A percentile compares a stretch with the other conserved stretches of the same genome.
Evolutionary conservation across 1,140 invertebrate species (phyloP).

Genomic region (Drosophila lacertosa): DNA sequence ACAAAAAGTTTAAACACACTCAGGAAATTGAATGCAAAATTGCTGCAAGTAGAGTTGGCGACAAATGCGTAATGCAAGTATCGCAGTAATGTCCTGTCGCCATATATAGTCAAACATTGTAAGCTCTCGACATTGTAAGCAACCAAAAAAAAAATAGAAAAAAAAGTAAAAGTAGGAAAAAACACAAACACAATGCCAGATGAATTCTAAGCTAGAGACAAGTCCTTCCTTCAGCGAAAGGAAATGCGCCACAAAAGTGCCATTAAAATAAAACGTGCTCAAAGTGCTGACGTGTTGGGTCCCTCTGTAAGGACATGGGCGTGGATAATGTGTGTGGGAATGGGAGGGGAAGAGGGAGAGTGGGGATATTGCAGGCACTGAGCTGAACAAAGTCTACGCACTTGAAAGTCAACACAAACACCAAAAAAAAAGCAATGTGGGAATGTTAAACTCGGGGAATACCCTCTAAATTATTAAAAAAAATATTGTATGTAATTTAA

Average conservation of each 20-base stretch:
- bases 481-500: too few species aligned
- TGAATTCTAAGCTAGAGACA: slow-evolving; percentile 26
- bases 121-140: background rate
- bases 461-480: background rate
- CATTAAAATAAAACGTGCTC: slow-evolving; percentile 81
- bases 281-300: slow-evolving; percentile 57
- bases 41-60: background rate
- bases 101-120: slow-evolving; percentile 6
- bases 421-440: background rate
- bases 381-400: slow-evolving; percentile 42
- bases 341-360: background rate
- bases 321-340: background rate
- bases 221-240: slow-evolving; percentile 23
- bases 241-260: slow-evolving; percentile 76
- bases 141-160: too few species aligned
- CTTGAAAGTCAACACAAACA: slow-evolving; percentile 62
- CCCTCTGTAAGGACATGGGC: background rate
- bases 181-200: slow-evolving; percentile 9
- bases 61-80: slow-evolving; percentile 6
- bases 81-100: background rate
- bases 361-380: slow-evolving; percentile 12
- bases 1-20: background rate
- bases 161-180: too few species aligned
- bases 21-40: slow-evolving; percentile 3
- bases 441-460: background rate